Conservation (phyloP, 2,888 invertebrate species). For the Drosophila sordidapex region DNA sequence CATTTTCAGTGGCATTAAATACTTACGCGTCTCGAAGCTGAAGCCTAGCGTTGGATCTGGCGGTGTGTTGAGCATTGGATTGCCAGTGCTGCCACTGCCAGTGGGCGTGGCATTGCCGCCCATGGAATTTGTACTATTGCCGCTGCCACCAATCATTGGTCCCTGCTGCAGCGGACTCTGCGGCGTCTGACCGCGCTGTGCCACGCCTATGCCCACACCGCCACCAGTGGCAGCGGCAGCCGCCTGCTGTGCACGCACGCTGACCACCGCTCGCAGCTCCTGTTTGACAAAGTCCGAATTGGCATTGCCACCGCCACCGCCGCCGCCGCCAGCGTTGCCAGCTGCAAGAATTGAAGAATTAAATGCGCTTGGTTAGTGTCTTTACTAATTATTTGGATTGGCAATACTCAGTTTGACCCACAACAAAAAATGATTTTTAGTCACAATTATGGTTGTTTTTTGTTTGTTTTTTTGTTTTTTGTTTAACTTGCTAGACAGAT, state of each 20-base stretch:
- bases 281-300: constrained; percentile 95
- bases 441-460: constrained; percentile 49
- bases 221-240: constrained; percentile 83
- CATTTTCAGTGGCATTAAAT: background rate
- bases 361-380: background rate
- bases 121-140: constrained; percentile 83
- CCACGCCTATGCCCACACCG: constrained; percentile 57
- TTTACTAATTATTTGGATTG: background rate
- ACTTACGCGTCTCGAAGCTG: constrained; percentile 84
- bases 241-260: constrained; percentile 89
- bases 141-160: constrained; percentile 77
- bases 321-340: constrained; percentile 50
- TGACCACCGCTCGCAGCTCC: constrained; percentile 95
- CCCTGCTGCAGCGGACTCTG: constrained; percentile 84
- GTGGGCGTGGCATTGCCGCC: constrained; percentile 73
- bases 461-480: background rate
- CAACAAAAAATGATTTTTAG: constrained; percentile 53
- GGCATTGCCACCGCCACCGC: constrained; percentile 83
- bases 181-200: constrained; percentile 82
- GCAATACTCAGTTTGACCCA: constrained; percentile 24
- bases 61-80: constrained; percentile 83
- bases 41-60: constrained; percentile 84
- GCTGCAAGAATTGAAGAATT: constrained; percentile 57
- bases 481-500: constrained; percentile 51
- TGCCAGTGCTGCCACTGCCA: constrained; percentile 67